Conservation (phyloP, 1,140 invertebrate genomes). For the Callitettix versicolor region DNA sequence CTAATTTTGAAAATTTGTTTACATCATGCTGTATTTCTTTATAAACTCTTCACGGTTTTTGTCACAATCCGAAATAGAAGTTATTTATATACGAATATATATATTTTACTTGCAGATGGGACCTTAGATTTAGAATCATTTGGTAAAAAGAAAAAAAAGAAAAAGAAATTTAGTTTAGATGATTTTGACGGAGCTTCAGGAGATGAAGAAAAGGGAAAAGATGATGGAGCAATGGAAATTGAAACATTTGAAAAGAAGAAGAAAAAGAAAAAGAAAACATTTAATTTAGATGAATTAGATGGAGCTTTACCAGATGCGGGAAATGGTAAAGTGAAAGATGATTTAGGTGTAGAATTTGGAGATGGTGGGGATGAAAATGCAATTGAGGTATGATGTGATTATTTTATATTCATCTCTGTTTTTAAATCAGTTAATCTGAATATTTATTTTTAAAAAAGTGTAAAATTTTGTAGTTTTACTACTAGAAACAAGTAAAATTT, state of each 20-base stretch:
- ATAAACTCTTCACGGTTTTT: too few species aligned
- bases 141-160: conserved; percentile 81
- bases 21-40: too few species aligned
- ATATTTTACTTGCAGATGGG: conserved; percentile 34
- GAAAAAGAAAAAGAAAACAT: conserved; percentile 63
- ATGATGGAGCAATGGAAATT: conserved; percentile 39
- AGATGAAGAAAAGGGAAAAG: conserved; percentile 45
- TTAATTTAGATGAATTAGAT: conserved; percentile 71
- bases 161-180: conserved; percentile 70
- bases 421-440: not conserved
- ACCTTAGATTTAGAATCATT: conserved; percentile 65
- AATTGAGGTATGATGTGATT: conserved; percentile 15
- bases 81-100: too few species aligned
- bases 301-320: conserved; percentile 53
- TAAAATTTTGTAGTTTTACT: too few species aligned
- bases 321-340: conserved; percentile 41
- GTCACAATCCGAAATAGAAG: too few species aligned
- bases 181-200: conserved; percentile 62
- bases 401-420: not conserved
- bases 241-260: conserved; percentile 49
- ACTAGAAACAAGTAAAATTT: too few species aligned
- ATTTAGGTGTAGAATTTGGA: conserved; percentile 38
- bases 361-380: conserved; percentile 26
- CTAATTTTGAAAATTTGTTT: too few species aligned
- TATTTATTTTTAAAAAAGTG: not conserved